Evolutionary conservation across 1,140 invertebrate species (phyloP), one percentile per base, ranked within the genome.

Genomic region (Asbolus verrucosus): DNA sequence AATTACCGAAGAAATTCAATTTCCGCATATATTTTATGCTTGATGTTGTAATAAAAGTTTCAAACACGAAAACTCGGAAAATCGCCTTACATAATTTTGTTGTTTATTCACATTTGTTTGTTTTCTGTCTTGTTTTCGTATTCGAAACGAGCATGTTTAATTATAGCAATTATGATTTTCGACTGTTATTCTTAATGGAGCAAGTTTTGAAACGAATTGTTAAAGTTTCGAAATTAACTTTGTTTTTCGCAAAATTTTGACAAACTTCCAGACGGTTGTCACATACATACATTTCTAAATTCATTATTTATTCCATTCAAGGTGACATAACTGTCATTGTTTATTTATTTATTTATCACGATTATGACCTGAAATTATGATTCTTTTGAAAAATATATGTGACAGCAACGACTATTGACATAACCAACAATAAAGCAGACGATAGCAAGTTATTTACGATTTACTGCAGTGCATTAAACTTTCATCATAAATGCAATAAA

Each of bases 1-100:
- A 54, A 54, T 54, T 54, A 54, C 21, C 24, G 27, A 54, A 24
- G 46, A 24, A 54, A 54, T 54, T 54, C 46, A 54, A 54, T 54
- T 54, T 54, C 46, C 46, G 18, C 11, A 54, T 18, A 54, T 14
- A 24, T 30, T 13, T 24, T 54, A 54, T 30, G 27, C 46, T 15
- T 11, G 19, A 16, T 46, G 8, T 9, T 46, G 41, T 46, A 36
- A 36, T 36, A 36, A 36, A 36, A 36, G 33, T 36, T 36, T 36
- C 11, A 36, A 36, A 36, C 33, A 36, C 33, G 33, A n/a, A 36
- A 36, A 36, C 33, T 36, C 11, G 11, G 5, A n/a, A 36, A 36
- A 36, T 36, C 4, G 27, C 9, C 9, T 36, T 36, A 36, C 33
- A 36, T 36, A 4, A 36, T 36, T 36, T 36, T 36, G 11, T n/a